Evolutionary conservation across 2,888 invertebrate genomes (phyloP).

Genomic region (Eustalomyia histrio): DNA sequence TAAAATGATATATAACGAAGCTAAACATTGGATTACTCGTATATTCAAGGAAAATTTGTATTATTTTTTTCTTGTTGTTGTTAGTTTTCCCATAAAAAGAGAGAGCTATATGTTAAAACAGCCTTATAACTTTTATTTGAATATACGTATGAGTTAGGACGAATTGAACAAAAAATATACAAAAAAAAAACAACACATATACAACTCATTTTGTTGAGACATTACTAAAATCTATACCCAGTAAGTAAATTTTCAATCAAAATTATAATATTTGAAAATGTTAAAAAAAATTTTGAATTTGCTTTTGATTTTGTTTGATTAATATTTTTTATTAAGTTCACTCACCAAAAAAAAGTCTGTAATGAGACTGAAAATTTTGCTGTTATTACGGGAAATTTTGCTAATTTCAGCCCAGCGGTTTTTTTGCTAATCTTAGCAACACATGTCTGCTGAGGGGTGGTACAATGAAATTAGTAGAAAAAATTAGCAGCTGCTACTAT

Average conservation of each 20-base stretch:
- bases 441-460: too few relatives aligned
- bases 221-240: background rate
- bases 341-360: too few relatives aligned
- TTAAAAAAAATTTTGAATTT: too few relatives aligned
- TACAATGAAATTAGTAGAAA: too few relatives aligned
- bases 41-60: background rate
- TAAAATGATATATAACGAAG: slow-evolving; percentile 47
- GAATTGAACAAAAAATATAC: slow-evolving; percentile 12
- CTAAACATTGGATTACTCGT: slow-evolving; percentile 31
- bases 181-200: slow-evolving; percentile 9
- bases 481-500: too few relatives aligned
- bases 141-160: slow-evolving; percentile 30
- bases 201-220: slow-evolving; percentile 4
- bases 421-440: too few relatives aligned
- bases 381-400: too few relatives aligned
- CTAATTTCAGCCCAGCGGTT: too few relatives aligned
- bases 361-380: too few relatives aligned
- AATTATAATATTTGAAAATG: too few relatives aligned
- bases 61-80: slow-evolving; percentile 9
- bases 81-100: slow-evolving; percentile 7
- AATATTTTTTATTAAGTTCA: too few relatives aligned
- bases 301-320: too few relatives aligned
- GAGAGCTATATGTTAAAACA: slow-evolving; percentile 30
- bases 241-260: background rate
- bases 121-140: slow-evolving; percentile 34